Conservation (phyloP, 2,797 vertebrate species). For the Megaceryle alcyon region DNA sequence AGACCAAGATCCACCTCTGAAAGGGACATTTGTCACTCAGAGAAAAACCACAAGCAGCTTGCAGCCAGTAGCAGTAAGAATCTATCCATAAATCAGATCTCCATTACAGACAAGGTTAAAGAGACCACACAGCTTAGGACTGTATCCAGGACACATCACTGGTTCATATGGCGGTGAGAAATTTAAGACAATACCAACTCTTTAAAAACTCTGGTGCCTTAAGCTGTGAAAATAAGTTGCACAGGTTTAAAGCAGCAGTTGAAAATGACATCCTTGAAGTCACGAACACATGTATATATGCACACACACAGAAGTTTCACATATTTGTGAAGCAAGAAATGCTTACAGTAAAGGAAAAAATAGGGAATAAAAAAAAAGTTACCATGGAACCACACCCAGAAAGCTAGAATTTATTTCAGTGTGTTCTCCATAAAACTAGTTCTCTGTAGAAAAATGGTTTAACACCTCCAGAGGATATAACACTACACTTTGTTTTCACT, state of each 20-base stretch:
- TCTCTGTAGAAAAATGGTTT: neutral
- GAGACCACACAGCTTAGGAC: neutral
- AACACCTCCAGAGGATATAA: neutral
- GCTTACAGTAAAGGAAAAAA: neutral
- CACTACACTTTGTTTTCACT: neutral
- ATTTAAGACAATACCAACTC: neutral
- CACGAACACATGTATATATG: accelerated
- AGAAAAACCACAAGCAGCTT: neutral
- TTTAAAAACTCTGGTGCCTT: neutral
- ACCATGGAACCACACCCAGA: neutral
- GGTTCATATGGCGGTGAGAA: accelerated
- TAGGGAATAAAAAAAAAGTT: neutral
- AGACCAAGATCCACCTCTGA: neutral
- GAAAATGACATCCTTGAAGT: neutral
- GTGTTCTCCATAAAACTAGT: neutral
- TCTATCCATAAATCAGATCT: neutral
- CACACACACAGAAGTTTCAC: neutral
- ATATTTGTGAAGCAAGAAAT: neutral
- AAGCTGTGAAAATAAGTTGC: neutral
- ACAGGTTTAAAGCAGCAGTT: neutral
- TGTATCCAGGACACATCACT: neutral
- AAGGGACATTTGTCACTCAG: neutral
- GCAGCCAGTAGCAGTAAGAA: neutral
- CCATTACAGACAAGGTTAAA: neutral
- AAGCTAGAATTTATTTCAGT: neutral